A percentile compares a stretch with the other conserved stretches of the same genome.
Conservation (phyloP, 2,888 invertebrate genomes). For the Laspeyria flexula region DNA sequence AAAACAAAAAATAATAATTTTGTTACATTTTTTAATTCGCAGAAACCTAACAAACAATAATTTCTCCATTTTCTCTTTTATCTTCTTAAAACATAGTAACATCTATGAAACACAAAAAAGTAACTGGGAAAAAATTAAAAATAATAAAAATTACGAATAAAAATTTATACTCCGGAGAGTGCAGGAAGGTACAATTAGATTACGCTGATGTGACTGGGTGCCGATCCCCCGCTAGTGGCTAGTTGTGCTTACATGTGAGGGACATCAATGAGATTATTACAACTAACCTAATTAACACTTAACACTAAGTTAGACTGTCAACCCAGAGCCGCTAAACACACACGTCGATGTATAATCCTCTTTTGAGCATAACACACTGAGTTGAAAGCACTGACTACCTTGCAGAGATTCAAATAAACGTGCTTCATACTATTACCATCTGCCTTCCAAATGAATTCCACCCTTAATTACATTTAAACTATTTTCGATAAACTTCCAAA, state of each 20-base stretch:
- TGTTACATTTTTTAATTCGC: conserved; percentile 86
- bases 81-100: conserved; percentile 86
- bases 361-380: conserved; percentile 66
- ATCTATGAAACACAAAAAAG: conserved; percentile 86
- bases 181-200: conserved; percentile 83
- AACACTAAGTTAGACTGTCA: conserved; percentile 67
- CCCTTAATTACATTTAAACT: conserved; percentile 40
- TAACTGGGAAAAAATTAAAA: conserved; percentile 80
- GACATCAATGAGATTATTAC: conserved; percentile 82
- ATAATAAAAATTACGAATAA: conserved; percentile 76
- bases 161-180: conserved; percentile 85
- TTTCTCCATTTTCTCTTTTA: conserved; percentile 78
- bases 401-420: conserved; percentile 81
- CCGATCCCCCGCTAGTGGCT: conserved; percentile 69
- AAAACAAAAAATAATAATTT: conserved; percentile 77
- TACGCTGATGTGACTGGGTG: conserved; percentile 68
- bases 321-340: conserved; percentile 55
- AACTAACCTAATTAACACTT: conserved; percentile 81
- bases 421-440: conserved; percentile 39
- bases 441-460: conserved; percentile 29
- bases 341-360: conserved; percentile 55
- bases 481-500: conserved; percentile 37
- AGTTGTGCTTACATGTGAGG: conserved; percentile 69
- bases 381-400: conserved; percentile 76
- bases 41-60: conserved; percentile 87